These are phyloP conservation scores for Trichopoda pennipes DNA, from an alignment of 2,888 invertebrate genomes.

Conservation along the genomic window DNA sequence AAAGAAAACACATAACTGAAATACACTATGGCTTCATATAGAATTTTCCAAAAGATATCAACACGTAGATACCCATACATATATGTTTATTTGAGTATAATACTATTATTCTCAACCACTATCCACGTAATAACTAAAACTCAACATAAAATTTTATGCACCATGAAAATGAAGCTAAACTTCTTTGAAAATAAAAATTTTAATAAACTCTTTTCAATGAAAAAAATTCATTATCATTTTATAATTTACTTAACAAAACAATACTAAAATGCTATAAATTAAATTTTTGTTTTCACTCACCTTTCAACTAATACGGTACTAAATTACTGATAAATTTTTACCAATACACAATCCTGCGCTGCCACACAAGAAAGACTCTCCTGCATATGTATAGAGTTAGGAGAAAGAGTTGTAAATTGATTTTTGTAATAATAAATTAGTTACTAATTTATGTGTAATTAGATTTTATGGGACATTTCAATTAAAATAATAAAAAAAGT, in stretches of 20 bases:
- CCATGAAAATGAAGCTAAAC: slow-evolving; percentile 27
- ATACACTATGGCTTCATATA: too few species aligned
- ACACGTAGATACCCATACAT: too few species aligned
- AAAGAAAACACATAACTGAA: not conserved
- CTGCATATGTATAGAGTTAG: slow-evolving; percentile 3
- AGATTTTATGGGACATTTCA: slow-evolving; percentile 64
- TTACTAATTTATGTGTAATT: slow-evolving; percentile 65
- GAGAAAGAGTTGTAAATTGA: slow-evolving; percentile 19
- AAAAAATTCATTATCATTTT: slow-evolving; percentile 40
- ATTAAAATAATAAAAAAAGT: slow-evolving; percentile 46
- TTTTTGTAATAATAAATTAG: slow-evolving; percentile 61
- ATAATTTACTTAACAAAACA: slow-evolving; percentile 61
- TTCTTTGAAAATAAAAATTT: slow-evolving; percentile 60
- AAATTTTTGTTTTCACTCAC: slow-evolving; percentile 40
- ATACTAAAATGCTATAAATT: slow-evolving; percentile 56
- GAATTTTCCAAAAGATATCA: too few species aligned
- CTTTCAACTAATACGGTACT: slow-evolving; percentile 9
- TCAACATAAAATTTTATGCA: slow-evolving; percentile 20
- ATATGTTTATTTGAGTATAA: too few species aligned
- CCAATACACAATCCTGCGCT: slow-evolving; percentile 11
- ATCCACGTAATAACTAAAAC: slow-evolving; percentile 12
- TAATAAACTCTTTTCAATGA: slow-evolving; percentile 28
- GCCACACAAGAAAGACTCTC: not conserved
- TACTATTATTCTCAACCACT: not conserved
- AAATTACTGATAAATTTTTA: slow-evolving; percentile 9